Conservation (phyloP, 1,140 invertebrate species). For the Caenorhabditis latens region DNA sequence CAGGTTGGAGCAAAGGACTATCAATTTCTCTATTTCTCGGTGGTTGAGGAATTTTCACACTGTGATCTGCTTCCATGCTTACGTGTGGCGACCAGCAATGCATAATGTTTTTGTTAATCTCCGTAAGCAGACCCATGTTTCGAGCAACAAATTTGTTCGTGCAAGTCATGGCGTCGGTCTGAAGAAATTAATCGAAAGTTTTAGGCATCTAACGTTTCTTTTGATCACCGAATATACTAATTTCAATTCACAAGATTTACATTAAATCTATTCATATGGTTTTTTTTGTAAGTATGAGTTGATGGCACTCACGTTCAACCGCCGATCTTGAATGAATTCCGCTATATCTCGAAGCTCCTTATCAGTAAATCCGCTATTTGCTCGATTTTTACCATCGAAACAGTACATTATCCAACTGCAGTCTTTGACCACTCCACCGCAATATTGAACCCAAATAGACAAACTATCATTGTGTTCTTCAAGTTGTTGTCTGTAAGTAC, state of each 20-base stretch:
- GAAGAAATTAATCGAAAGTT: no score
- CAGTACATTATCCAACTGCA: neutral
- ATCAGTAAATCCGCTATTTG: neutral
- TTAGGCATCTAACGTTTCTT: neutral
- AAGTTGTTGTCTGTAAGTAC: neutral
- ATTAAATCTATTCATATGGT: no score
- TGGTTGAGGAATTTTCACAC: neutral
- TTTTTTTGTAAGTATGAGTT: no score
- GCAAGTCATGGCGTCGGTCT: neutral
- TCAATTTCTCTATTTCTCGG: conserved; percentile 13
- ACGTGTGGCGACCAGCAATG: conserved; percentile 7
- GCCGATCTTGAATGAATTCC: neutral
- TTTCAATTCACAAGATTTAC: no score
- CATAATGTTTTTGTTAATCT: neutral
- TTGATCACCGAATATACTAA: no score
- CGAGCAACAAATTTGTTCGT: neutral
- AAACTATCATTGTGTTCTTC: neutral
- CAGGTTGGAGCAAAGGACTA: neutral
- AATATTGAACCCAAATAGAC: neutral
- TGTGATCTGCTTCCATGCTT: conserved; percentile 1
- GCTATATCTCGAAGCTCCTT: neutral
- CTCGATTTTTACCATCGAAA: neutral
- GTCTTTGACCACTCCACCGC: neutral
- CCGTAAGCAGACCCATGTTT: neutral
- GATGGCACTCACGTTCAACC: no score